Evolutionary conservation across 2,797 vertebrate genomes (phyloP).

Genomic region (Ctenosaura bakeri): DNA sequence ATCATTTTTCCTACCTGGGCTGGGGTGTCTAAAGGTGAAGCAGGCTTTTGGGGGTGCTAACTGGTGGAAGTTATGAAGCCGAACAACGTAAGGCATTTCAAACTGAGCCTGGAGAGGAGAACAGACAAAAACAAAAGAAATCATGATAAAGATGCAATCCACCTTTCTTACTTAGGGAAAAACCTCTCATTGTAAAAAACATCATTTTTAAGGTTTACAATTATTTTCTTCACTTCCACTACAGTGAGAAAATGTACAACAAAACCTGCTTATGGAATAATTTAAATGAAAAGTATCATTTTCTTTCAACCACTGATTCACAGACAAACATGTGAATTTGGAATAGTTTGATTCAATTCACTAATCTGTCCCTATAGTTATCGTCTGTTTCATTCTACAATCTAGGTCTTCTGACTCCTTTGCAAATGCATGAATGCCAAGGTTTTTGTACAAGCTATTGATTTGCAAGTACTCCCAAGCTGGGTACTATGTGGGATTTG

Average conservation of each 20-base stretch:
- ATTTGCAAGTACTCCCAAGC: background rate
- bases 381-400: background rate
- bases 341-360: background rate
- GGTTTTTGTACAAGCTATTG: background rate
- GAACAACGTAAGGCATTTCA: constrained; percentile 93
- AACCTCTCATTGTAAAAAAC: background rate
- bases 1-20: constrained; percentile 71
- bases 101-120: constrained; percentile 84
- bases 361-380: background rate
- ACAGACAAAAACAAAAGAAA: constrained; percentile 17
- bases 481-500: background rate
- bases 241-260: too few species aligned
- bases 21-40: constrained; percentile 91
- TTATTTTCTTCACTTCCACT: background rate
- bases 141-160: background rate
- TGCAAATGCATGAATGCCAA: background rate
- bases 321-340: background rate
- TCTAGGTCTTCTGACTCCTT: background rate
- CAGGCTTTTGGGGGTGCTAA: constrained; percentile 90
- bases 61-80: constrained; percentile 95
- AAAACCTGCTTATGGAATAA: too few species aligned
- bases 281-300: background rate
- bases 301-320: background rate
- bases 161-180: constrained; percentile 8
- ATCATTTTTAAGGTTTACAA: background rate